A percentile compares a stretch with the other conserved stretches of the same genome.
Conservation (phyloP, 1,140 invertebrate species). For the Drosophila tristis region DNA sequence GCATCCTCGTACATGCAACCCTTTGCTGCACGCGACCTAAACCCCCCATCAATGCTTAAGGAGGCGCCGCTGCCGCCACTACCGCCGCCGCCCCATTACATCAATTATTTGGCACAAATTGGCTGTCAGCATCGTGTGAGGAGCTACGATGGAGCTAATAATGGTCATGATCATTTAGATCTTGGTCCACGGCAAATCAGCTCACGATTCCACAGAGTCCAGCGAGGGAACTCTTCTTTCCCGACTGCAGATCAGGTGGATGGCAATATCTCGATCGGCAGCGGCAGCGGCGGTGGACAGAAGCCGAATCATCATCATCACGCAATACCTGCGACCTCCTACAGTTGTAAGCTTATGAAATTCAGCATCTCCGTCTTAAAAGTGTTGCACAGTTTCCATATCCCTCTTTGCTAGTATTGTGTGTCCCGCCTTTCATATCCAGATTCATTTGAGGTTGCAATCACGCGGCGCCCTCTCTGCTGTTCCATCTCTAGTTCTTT, state of each 20-base stretch:
- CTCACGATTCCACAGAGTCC: conserved; percentile 24
- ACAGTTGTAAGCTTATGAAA: conserved; percentile 4
- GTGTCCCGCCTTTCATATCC: too few species aligned
- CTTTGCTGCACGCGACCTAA: background rate
- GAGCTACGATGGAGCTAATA: conserved; percentile 19
- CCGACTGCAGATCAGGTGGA: conserved; percentile 26
- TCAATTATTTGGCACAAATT: conserved; percentile 73
- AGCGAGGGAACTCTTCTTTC: background rate
- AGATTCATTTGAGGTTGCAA: too few species aligned
- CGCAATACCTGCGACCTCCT: background rate
- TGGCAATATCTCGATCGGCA: conserved; percentile 35
- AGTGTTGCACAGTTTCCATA: too few species aligned
- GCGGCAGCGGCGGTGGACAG: conserved; percentile 4
- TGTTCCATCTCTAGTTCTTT: too few species aligned
- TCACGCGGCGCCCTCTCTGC: too few species aligned
- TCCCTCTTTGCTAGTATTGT: too few species aligned
- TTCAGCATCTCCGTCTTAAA: too few species aligned
- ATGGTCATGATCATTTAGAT: conserved; percentile 2
- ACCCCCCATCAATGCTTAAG: background rate
- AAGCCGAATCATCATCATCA: background rate
- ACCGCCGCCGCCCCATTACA: conserved; percentile 36
- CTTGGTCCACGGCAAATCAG: conserved; percentile 20
- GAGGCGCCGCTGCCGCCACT: conserved; percentile 9
- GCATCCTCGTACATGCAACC: conserved; percentile 16
- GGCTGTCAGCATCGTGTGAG: conserved; percentile 67